These are phyloP conservation scores for Holacanthella duospinosa DNA, from an alignment of 2,888 invertebrate species.

Conservation along the genomic window DNA sequence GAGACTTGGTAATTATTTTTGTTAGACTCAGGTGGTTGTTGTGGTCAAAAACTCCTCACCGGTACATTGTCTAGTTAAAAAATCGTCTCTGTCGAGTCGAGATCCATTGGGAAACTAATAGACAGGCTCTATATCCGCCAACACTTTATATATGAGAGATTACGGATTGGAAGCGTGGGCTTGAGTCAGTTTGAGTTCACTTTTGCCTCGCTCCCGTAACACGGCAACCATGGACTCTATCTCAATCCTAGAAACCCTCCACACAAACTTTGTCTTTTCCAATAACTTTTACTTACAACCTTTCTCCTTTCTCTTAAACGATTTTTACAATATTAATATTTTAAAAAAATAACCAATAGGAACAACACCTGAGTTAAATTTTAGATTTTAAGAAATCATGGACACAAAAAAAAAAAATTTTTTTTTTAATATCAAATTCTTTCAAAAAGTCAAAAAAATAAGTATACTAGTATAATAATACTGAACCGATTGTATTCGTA, in stretches of 20 bases:
- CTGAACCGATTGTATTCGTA: too few relatives aligned
- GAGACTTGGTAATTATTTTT: too few relatives aligned
- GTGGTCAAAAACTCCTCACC: not conserved
- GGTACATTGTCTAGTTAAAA: not conserved
- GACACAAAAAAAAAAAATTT: too few relatives aligned
- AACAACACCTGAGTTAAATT: too few relatives aligned
- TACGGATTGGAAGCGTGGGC: not conserved
- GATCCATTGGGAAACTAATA: not conserved
- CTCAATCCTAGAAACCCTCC: not conserved
- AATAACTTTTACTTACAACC: constrained; percentile 30
- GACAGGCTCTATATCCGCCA: not conserved
- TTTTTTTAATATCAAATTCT: too few relatives aligned
- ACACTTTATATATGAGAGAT: not conserved
- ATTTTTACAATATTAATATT: too few relatives aligned
- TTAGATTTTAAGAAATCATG: too few relatives aligned
- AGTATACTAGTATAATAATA: too few relatives aligned
- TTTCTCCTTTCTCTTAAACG: constrained; percentile 16
- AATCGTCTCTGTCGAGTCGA: not conserved
- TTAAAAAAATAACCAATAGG: too few relatives aligned
- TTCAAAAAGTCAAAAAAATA: too few relatives aligned
- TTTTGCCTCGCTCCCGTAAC: not conserved
- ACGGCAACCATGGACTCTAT: not conserved
- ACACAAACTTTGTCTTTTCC: not conserved
- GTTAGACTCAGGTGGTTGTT: not conserved
- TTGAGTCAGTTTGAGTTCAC: not conserved